A percentile compares a stretch with the other conserved stretches of the same genome.
phyloP scores from a whole-genome alignment of 2,797 vertebrate genomes.

The Epinephelus awoara region DNA sequence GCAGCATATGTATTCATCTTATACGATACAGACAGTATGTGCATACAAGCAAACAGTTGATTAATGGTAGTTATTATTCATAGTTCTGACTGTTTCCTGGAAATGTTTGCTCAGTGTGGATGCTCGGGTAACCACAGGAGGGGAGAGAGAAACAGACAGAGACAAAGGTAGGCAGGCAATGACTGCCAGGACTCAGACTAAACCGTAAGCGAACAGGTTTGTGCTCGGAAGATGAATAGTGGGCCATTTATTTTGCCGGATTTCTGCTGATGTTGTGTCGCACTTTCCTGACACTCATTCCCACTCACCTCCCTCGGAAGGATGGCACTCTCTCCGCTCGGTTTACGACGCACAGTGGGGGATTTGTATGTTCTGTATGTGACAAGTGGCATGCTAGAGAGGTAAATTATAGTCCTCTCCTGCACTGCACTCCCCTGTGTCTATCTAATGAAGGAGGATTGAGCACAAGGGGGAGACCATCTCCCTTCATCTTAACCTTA shows the following conservation, averaged over 20 bases:
- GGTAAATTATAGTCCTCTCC: slow-evolving; percentile 41
- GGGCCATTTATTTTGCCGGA: slow-evolving; percentile 55
- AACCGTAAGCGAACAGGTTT: slow-evolving; percentile 24
- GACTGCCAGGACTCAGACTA: slow-evolving; percentile 45
- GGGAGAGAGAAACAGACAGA: slow-evolving; percentile 12
- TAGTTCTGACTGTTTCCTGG: slow-evolving; percentile 31
- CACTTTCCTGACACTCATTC: slow-evolving; percentile 17
- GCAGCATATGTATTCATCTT: slow-evolving; percentile 18
- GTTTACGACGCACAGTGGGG: slow-evolving; percentile 35
- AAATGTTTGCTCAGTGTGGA: slow-evolving; percentile 31
- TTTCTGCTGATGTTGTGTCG: slow-evolving; percentile 49
- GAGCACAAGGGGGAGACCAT: slow-evolving; percentile 30
- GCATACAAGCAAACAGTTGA: slow-evolving; percentile 36
- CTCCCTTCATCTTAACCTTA: slow-evolving; percentile 40
- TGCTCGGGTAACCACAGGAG: not conserved
- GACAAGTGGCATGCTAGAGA: slow-evolving; percentile 25
- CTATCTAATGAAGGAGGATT: slow-evolving; percentile 22
- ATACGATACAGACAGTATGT: not conserved
- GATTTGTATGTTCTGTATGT: slow-evolving; percentile 25
- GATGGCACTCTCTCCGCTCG: slow-evolving; percentile 13
- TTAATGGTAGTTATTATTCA: slow-evolving; percentile 63
- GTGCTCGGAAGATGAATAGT: slow-evolving; percentile 62
- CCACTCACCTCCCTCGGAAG: slow-evolving; percentile 6
- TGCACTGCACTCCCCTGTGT: not conserved
- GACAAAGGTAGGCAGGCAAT: slow-evolving; percentile 24